Percentiles rank a stretch among this genome's conserved stretches.
Evolutionary conservation across 2,797 vertebrate genomes (phyloP).

Genomic region (Halcyon leucocephala): DNA sequence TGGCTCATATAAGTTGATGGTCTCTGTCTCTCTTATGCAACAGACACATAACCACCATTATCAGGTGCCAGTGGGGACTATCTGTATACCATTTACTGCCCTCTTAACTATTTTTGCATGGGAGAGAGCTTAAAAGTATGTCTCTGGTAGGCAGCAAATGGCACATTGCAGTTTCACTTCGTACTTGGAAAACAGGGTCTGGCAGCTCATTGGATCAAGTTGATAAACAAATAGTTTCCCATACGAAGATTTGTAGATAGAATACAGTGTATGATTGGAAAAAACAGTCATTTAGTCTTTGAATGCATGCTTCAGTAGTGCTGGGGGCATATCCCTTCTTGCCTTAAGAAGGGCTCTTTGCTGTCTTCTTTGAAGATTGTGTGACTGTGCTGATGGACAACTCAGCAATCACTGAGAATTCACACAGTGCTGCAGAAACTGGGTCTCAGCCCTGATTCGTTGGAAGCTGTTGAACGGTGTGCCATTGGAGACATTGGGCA

Average conservation of each 20-base stretch:
- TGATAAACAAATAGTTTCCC: background rate
- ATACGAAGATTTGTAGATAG: background rate
- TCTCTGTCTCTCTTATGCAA: background rate
- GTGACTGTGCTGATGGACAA: background rate
- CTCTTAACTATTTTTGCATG: background rate
- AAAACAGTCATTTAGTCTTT: background rate
- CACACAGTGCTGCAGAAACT: background rate
- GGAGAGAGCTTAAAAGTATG: background rate
- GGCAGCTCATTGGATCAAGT: background rate
- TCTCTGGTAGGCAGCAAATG: background rate
- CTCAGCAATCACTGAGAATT: background rate
- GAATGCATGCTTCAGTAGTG: background rate
- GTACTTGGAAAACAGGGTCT: background rate
- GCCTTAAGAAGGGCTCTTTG: background rate
- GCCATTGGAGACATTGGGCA: background rate
- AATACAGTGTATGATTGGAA: background rate
- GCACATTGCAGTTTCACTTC: background rate
- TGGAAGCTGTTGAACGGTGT: background rate
- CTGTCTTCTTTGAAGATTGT: background rate
- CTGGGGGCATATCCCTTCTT: background rate
- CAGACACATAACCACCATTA: background rate
- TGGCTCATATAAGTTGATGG: background rate
- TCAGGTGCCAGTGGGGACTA: background rate
- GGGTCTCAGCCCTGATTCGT: background rate
- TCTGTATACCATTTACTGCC: background rate